Percentiles rank a stretch among this genome's conserved stretches.
Evolutionary conservation across 2,797 vertebrate genomes (phyloP).

Genomic region (Merluccius polli): DNA sequence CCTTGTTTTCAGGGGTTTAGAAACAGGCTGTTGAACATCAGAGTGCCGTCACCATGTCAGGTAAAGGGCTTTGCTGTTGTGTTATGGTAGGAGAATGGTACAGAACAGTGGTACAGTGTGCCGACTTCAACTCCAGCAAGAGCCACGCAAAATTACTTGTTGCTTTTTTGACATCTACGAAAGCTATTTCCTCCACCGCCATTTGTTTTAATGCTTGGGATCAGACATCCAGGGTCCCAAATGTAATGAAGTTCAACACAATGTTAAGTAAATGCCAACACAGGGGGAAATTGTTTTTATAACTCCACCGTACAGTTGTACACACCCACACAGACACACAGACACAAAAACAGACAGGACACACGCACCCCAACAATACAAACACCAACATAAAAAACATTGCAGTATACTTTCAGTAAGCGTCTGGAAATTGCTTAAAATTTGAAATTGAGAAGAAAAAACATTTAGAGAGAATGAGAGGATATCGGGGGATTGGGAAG

Average conservation of each 20-base stretch:
- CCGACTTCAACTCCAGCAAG: constrained; percentile 5
- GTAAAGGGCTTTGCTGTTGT: constrained; percentile 1
- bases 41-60: background rate
- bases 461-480: background rate
- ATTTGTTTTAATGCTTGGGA: background rate
- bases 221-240: background rate
- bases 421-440: background rate
- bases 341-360: constrained; percentile 12
- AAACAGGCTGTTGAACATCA: constrained; percentile 12
- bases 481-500: background rate
- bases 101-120: constrained; percentile 7
- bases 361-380: constrained; percentile 14
- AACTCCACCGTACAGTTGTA: background rate
- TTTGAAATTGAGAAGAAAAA: background rate
- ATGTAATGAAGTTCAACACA: background rate
- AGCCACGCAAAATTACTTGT: constrained; percentile 13
- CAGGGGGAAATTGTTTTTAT: background rate
- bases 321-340: constrained; percentile 17
- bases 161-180: constrained; percentile 5
- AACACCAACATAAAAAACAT: background rate
- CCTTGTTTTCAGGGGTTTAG: background rate
- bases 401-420: background rate
- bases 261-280: background rate
- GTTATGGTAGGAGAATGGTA: background rate
- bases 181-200: background rate